A percentile compares a stretch with the other conserved stretches of the same genome.
Evolutionary conservation across 2,888 invertebrate genomes (phyloP).

Genomic region (Macrophya annulata): DNA sequence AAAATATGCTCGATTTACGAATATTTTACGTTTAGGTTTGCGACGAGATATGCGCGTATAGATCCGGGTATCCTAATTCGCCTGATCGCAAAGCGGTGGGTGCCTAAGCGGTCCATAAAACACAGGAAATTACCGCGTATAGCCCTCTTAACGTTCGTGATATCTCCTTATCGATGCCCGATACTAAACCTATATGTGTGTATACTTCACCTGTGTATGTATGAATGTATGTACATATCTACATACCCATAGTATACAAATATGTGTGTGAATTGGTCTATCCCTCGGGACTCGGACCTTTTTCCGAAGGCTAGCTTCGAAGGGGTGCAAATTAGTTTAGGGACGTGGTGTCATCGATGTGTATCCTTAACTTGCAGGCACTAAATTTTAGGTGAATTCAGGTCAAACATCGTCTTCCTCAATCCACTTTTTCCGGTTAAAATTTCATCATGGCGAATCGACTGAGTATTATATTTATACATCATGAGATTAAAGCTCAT

Average conservation of each 20-base stretch:
- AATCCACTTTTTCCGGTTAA: background rate
- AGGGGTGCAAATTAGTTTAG: constrained; percentile 47
- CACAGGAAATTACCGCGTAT: constrained; percentile 77
- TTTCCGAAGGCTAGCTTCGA: constrained; percentile 29
- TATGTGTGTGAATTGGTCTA: constrained; percentile 35
- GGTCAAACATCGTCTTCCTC: constrained; percentile 11
- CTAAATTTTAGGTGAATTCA: background rate
- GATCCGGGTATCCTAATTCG: constrained; percentile 72
- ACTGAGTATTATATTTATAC: background rate
- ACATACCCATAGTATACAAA: background rate
- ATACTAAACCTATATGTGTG: constrained; percentile 1
- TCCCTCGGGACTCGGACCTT: constrained; percentile 43
- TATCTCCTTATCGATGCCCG: constrained; percentile 61
- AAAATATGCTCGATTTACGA: background rate
- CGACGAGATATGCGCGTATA: constrained; percentile 47
- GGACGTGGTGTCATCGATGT: constrained; percentile 7
- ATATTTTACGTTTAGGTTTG: constrained; percentile 3
- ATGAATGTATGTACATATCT: background rate
- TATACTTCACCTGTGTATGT: constrained; percentile 1
- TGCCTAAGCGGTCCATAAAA: constrained; percentile 74
- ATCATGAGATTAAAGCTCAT: background rate
- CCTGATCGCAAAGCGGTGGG: constrained; percentile 69
- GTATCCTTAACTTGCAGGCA: background rate
- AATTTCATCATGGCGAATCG: background rate
- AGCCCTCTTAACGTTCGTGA: constrained; percentile 66